Percentiles rank a stretch among this genome's conserved stretches.
Conservation (phyloP, 1,140 invertebrate genomes). For the Ceratoteleas bidentatus region DNA sequence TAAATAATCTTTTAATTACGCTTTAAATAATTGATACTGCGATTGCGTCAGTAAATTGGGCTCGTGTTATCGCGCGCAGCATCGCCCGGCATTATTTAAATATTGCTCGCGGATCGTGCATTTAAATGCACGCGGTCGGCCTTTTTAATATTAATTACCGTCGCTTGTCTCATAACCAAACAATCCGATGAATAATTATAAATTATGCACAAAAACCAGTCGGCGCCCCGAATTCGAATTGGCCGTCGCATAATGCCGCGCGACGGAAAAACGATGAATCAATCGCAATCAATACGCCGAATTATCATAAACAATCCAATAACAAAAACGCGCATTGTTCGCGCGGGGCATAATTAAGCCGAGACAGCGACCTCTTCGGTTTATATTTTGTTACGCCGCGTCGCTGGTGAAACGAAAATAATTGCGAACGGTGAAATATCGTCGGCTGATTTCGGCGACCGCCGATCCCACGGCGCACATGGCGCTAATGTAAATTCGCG, state of each 20-base stretch:
- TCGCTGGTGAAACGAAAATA: constrained; percentile 32
- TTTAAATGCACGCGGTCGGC: no score
- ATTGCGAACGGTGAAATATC: constrained; percentile 28
- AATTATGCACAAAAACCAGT: no score
- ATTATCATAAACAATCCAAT: constrained; percentile 8
- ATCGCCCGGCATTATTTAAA: no score
- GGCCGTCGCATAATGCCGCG: not conserved
- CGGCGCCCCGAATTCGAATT: not conserved
- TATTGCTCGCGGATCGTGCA: no score
- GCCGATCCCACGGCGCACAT: constrained; percentile 39
- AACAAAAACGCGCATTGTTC: not conserved
- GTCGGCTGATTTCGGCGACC: constrained; percentile 9
- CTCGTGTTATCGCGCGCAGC: no score
- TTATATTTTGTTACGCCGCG: not conserved
- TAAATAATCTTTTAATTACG: no score
- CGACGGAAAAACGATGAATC: not conserved
- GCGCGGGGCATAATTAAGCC: not conserved
- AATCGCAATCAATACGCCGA: constrained; percentile 5
- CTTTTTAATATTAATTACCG: no score
- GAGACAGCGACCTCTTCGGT: not conserved
- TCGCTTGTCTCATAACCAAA: no score
- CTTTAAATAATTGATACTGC: no score
- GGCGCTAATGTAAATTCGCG: constrained; percentile 47
- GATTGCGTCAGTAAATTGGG: no score
- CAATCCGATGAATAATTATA: no score